Conservation (phyloP, 1,140 invertebrate genomes). For the Plodia interpunctella region DNA sequence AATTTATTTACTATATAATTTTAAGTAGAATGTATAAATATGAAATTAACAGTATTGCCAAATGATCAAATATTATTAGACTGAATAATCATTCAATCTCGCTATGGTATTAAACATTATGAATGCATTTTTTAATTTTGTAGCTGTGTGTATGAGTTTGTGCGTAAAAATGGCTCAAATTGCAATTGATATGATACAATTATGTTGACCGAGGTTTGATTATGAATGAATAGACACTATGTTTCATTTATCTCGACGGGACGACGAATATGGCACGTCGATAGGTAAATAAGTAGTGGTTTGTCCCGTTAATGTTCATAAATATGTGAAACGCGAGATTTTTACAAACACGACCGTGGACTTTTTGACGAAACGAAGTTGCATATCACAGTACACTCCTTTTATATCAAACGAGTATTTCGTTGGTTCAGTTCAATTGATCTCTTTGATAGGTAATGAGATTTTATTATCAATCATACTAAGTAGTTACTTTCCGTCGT, state of each 20-base stretch:
- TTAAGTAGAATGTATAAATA: slow-evolving; percentile 36
- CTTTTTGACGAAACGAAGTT: slow-evolving; percentile 31
- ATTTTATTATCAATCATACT: slow-evolving; percentile 44
- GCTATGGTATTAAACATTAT: slow-evolving; percentile 24
- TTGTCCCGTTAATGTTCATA: not conserved
- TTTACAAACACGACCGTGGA: not conserved
- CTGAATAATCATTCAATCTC: slow-evolving; percentile 54
- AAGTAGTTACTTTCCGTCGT: slow-evolving; percentile 66
- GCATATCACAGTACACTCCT: slow-evolving; percentile 54
- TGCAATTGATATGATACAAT: slow-evolving; percentile 27
- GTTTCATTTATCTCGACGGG: too few species aligned
- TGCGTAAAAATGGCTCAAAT: slow-evolving; percentile 45
- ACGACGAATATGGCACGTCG: too few species aligned
- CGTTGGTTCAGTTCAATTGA: slow-evolving; percentile 55
- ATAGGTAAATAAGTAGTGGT: too few species aligned
- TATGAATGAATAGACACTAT: not conserved
- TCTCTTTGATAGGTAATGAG: slow-evolving; percentile 61
- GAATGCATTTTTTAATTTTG: slow-evolving; percentile 28
- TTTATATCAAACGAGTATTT: slow-evolving; percentile 23
- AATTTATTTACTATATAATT: slow-evolving; percentile 47
- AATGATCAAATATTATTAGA: slow-evolving; percentile 72
- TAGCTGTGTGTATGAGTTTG: slow-evolving; percentile 33
- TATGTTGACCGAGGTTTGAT: slow-evolving; percentile 7
- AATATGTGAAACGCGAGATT: not conserved
- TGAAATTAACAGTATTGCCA: slow-evolving; percentile 70